phyloP scores from a whole-genome alignment of 2,888 invertebrate genomes.

The Ormyrus pomaceus region DNA sequence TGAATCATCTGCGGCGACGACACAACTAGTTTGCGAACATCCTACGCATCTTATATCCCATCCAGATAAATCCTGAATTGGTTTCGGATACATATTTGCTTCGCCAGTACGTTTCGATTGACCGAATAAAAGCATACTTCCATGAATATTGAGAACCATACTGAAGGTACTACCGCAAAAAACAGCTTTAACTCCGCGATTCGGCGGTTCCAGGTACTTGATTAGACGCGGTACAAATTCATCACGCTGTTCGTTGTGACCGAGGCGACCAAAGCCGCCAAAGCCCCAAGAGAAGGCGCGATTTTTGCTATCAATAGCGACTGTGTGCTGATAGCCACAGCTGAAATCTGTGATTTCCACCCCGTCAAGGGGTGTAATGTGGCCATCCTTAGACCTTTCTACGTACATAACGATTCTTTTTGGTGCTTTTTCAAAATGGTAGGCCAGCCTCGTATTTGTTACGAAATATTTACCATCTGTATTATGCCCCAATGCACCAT shows the following conservation, averaged over 20 bases:
- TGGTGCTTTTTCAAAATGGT: conserved; percentile 89
- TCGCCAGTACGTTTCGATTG: conserved; percentile 95
- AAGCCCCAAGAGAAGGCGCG: conserved; percentile 97
- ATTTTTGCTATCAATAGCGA: conserved; percentile 91
- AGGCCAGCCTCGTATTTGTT: conserved; percentile 91
- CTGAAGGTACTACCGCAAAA: conserved; percentile 92
- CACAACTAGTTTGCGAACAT: conserved; percentile 88
- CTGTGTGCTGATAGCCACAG: conserved; percentile 94
- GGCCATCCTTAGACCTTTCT: conserved; percentile 91
- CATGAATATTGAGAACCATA: conserved; percentile 85
- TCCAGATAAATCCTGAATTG: conserved; percentile 94
- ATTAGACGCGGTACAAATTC: conserved; percentile 90
- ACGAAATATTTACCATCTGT: conserved; percentile 97
- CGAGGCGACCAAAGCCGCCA: conserved; percentile 94
- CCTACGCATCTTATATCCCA: conserved; percentile 93
- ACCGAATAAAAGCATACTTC: conserved; percentile 83
- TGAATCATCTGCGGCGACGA: conserved; percentile 93
- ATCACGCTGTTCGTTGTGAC: conserved; percentile 95
- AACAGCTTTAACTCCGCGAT: conserved; percentile 88
- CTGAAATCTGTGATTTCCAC: conserved; percentile 93
- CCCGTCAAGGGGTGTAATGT: conserved; percentile 88
- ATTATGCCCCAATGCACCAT: conserved; percentile 95
- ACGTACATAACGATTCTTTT: conserved; percentile 91
- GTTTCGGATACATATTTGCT: conserved; percentile 97
- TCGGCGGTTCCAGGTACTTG: conserved; percentile 91